phyloP scores from a whole-genome alignment of 2,113 vertebrate species.

The Bubo blakistoni region DNA sequence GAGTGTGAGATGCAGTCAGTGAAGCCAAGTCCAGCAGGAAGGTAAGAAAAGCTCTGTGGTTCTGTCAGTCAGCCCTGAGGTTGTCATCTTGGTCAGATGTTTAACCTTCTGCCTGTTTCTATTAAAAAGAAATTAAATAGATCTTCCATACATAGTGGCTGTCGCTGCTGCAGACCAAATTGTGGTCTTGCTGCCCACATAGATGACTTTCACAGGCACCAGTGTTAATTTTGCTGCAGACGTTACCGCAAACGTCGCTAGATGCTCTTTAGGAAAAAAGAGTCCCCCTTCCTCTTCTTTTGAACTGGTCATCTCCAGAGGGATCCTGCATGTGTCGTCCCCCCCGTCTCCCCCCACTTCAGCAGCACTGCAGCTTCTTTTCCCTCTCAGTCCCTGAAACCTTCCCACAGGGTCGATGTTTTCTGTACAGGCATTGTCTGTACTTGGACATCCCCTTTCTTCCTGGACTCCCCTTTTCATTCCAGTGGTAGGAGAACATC shows the following conservation, averaged over 20 bases:
- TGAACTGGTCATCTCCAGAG: neutral
- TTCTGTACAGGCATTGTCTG: neutral
- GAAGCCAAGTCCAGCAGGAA: neutral
- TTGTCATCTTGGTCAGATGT: neutral
- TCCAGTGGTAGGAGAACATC: neutral
- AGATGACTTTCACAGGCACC: neutral
- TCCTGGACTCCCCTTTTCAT: neutral
- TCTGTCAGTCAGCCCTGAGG: neutral
- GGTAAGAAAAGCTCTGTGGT: neutral
- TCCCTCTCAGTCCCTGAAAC: neutral
- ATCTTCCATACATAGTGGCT: neutral
- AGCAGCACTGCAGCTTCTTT: neutral
- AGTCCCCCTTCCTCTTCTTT: neutral
- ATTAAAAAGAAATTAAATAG: neutral
- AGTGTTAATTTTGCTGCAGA: neutral
- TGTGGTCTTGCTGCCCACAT: neutral
- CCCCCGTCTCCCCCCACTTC: neutral
- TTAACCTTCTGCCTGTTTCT: neutral
- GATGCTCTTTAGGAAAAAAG: neutral
- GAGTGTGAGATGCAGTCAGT: neutral
- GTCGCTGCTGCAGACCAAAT: neutral
- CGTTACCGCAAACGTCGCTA: accelerated
- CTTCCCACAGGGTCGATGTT: neutral
- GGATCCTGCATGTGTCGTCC: accelerated
- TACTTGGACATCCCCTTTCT: neutral